Evolutionary conservation across 2,888 invertebrate genomes (phyloP).

Genomic region (Drosophila sordidula): DNA sequence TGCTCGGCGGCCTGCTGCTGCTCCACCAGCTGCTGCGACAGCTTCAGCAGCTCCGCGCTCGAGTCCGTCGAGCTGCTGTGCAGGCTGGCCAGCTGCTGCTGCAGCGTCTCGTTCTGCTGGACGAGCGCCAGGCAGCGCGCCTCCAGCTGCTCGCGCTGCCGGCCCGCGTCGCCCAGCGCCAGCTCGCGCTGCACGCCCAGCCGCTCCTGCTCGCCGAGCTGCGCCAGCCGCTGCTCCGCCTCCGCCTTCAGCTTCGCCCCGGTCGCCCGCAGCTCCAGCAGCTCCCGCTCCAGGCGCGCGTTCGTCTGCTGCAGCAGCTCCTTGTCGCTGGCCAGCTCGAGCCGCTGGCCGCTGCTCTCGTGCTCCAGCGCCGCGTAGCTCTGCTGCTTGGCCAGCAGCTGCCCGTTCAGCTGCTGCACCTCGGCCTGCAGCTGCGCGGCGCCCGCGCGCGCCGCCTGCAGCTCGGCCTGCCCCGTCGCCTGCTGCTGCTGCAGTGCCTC

Average conservation of each 20-base stretch:
- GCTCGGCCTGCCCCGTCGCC: slow-evolving; percentile 84
- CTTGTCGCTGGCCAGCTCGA: slow-evolving; percentile 68
- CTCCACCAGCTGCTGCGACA: slow-evolving; percentile 87
- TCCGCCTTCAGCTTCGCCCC: slow-evolving; percentile 82
- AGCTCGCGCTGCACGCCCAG: slow-evolving; percentile 86
- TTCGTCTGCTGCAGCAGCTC: slow-evolving; percentile 69
- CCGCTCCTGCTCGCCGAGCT: slow-evolving; percentile 77
- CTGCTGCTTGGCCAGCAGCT: slow-evolving; percentile 66
- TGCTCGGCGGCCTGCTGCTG: slow-evolving; percentile 87
- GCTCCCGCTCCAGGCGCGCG: slow-evolving; percentile 80
- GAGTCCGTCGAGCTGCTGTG: slow-evolving; percentile 88
- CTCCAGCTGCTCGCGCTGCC: slow-evolving; percentile 86
- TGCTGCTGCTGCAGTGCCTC: slow-evolving; percentile 56
- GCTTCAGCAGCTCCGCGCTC: slow-evolving; percentile 86
- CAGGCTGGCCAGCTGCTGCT: slow-evolving; percentile 87
- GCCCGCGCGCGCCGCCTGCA: slow-evolving; percentile 72
- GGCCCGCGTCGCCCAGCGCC: slow-evolving; percentile 87
- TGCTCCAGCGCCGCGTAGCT: slow-evolving; percentile 50
- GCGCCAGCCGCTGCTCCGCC: slow-evolving; percentile 80
- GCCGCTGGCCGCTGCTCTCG: slow-evolving; percentile 50
- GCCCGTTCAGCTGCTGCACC: slow-evolving; percentile 79
- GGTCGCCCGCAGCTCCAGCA: slow-evolving; percentile 73
- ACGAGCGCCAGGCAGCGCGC: slow-evolving; percentile 87
- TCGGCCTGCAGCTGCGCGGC: slow-evolving; percentile 54
- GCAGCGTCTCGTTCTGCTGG: slow-evolving; percentile 87